Base-by-base conservation (phyloP, 2,113 vertebrate genomes). In the Nipponia nippon region DNA sequence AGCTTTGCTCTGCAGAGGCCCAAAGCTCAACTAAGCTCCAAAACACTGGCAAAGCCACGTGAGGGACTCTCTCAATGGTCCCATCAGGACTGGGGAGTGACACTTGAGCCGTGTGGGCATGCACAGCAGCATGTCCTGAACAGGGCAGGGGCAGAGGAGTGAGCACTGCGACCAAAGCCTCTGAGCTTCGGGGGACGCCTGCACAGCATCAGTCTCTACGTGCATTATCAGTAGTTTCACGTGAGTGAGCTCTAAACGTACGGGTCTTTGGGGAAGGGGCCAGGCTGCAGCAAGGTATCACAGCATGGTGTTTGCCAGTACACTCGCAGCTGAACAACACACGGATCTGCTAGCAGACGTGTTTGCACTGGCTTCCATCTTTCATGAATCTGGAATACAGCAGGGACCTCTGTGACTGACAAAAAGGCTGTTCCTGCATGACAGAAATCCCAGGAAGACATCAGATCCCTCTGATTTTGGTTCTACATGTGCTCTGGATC, bases 391-490 rank as follows among this genome's bases (percentile, higher is more conserved):
- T 93, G 91, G 73, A 97, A 93, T 87, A 71, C 89, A 95, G 90
- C 86, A 75, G 88, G 83, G 95, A 95, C 76, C 94, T 89, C 78
- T 93, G 75, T 72, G 92, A 94, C 87, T 94, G 86, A 92, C 38
- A 18, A 90, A 90, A 95, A 93, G 62, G 79, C 85, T 90, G 56
- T 21, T 96, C 80, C 73, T 82, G 86, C 83, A 63, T 84, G 94
- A 97, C 89, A 95, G 83, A 94, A 94, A 91, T 79, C 94, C 77
- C 89, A 91, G 77, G 62, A 95, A 93, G 84, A 62, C 73, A 83
- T 26, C 84, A 93, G 78, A 79, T 93, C 46, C n/a, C 81, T 96
- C 80, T 58, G 61, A 89, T 73, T 95, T 80, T 81, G 70, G 46
- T 38, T 65, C 84, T 85, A 1, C 20, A 6, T 56, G 67, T 58